Base-by-base conservation (phyloP, 2,113 vertebrate genomes). In the Chaetops frenatus region DNA sequence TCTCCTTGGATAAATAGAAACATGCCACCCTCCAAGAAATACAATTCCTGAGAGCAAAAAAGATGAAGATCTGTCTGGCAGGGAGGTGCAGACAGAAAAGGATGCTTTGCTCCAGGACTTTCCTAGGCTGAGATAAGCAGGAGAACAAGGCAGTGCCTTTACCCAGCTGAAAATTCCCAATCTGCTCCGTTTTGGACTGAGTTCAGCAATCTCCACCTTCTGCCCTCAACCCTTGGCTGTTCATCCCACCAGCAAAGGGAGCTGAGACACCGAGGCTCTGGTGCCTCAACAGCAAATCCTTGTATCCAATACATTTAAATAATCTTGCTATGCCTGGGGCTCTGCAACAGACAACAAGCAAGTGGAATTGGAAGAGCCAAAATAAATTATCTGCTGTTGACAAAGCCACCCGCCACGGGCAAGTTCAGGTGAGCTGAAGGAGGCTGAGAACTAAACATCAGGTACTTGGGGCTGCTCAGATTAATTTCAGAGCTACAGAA, bases 351-450 rank as follows among this genome's bases (percentile, higher is more conserved):
- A 77, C 53, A 94, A 44, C 78, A 67, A 87, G 47, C 44, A 50
- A 93, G 44, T 71, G 74, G 81, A 95, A 82, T 93, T 79, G 42
- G 31, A 70, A 58, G 18, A 97, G 40, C 47, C 10, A 9, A 95
- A 83, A 85, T 88, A 94, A 96, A 94, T 94, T 88, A 86, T 45
- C 86, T 60, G 69, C 45, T 95, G 88, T 95, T 95, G 94, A 86
- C 96, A 96, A 94, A 95, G 80, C 77, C 74, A 86, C 92, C 85
- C 81, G 91, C 91, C 23, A 31, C 62, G 80, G 86, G 66, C 78
- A 95, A 60, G 60, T 83, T 94, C 85, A 86, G 93, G 78, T 95
- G 87, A 83, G 83, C 56, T 78, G 73, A 83, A 79, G 7, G 73
- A 81, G 86, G 73, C 85, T 78, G 88, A 81, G 72, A 91, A 74